Evolutionary conservation across 2,797 vertebrate genomes (phyloP), one percentile per base, ranked within the genome.

Genomic region (Microchirus variegatus): DNA sequence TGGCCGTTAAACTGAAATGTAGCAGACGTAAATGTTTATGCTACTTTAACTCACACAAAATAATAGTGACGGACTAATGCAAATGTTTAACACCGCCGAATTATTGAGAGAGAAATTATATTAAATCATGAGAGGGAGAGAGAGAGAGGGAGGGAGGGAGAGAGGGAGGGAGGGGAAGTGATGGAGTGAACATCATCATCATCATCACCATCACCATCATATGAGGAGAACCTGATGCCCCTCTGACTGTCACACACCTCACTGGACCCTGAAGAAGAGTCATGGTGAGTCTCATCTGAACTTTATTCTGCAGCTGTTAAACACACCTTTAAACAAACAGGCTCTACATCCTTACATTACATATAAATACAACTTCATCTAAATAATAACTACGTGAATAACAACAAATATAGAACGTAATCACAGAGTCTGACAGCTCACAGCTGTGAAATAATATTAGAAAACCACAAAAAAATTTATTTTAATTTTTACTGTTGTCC

Each of bases 111-210:
- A 2, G 5, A 41, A 11, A 42, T 40, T 11, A 14, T 14, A 42
- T 5, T 6, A 12, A 15, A 14, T 14, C 12, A 14, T 15, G 42
- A 43, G 3, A 19, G 12, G 16, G n/a, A 7, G 16, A 9, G n/a
- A 18, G 48, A 46, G 59, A 46, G 22, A 50, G 18, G 47, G 53
- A 6, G 45, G 40, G 40, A 16, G 43, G 8, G 4, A n/a, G 12
- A 18, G 19, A 6, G 13, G 9, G 36, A 12, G 53, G 49, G 46
- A 51, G 63, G 63, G 72, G 89, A 86, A 91, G 85, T 89, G 84
- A 86, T 87, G 83, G 62, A 86, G 87, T 86, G 72, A 80, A 50
- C 63, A 83, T 81, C 48, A 67, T 19, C 56, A 48, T 40, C 31
- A 45, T 14, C 26, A 22, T 42, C 53, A 43, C 8, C 31, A 15